phyloP scores from a whole-genome alignment of 2,113 vertebrate species.

The Campylomormyrus numenius region DNA sequence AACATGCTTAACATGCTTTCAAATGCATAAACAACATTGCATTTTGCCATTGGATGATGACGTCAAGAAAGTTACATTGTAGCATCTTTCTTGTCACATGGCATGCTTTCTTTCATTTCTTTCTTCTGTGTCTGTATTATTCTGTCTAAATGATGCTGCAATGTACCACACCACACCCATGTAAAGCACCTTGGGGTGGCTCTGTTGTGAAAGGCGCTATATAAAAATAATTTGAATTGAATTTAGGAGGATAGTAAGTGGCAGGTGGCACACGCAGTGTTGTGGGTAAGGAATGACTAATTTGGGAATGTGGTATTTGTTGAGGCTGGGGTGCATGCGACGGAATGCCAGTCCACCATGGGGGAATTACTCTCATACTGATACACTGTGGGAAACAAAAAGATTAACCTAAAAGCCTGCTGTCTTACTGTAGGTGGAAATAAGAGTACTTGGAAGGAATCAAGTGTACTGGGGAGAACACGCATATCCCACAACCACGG shows the following conservation, averaged over 20 bases:
- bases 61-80: neutral
- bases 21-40: neutral
- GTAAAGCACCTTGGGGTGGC: neutral
- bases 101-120: neutral
- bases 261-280: neutral
- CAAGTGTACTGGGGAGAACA: neutral
- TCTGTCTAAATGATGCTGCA: neutral
- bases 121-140: neutral
- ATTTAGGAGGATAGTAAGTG: neutral
- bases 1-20: neutral
- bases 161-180: neutral
- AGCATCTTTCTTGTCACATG: neutral
- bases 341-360: no score
- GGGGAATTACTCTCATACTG: neutral
- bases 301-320: neutral
- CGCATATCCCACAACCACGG: neutral
- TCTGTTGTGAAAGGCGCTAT: neutral
- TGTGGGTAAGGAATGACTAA: neutral
- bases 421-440: no score
- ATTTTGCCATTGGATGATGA: neutral
- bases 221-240: neutral
- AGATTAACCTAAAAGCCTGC: no score
- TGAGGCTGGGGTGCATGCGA: neutral
- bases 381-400: neutral
- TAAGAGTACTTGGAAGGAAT: no score